Evolutionary conservation across 1,140 invertebrate species (phyloP).

Genomic region (Maconellicoccus hirsutus): DNA sequence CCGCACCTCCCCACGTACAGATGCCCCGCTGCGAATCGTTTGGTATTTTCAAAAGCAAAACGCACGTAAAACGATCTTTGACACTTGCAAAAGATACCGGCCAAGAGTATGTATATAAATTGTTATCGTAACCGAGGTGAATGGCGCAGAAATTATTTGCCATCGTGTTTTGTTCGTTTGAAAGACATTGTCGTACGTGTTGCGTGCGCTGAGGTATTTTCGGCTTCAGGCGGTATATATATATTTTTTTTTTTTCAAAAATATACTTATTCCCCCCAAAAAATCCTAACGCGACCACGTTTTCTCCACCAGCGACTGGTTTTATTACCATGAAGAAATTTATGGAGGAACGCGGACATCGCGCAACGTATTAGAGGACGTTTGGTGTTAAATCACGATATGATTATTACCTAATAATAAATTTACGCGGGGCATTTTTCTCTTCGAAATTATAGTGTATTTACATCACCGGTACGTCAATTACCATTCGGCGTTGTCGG

Average conservation of each 20-base stretch:
- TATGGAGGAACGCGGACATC: neutral
- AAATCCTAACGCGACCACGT: neutral
- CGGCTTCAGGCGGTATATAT: no score
- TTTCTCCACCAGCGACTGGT: neutral
- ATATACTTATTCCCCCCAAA: neutral
- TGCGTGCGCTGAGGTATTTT: no score
- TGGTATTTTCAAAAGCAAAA: neutral
- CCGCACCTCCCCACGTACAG: neutral
- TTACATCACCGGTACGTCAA: neutral
- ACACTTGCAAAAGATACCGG: neutral
- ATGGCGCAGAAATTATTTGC: no score
- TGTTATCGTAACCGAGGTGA: neutral
- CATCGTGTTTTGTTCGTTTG: no score
- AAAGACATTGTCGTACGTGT: no score
- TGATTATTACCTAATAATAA: neutral
- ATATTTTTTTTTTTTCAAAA: no score
- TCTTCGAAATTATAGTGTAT: conserved; percentile 2
- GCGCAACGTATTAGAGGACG: neutral
- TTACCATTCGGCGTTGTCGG: no score
- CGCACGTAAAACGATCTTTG: neutral
- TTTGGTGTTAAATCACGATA: neutral
- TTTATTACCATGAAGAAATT: neutral
- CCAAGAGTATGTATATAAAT: neutral
- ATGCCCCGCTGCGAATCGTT: neutral
- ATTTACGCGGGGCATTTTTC: neutral